Evolutionary conservation across 2,797 vertebrate genomes (phyloP), one percentile per base, ranked within the genome.

Genomic region (Garrulus glandarius): DNA sequence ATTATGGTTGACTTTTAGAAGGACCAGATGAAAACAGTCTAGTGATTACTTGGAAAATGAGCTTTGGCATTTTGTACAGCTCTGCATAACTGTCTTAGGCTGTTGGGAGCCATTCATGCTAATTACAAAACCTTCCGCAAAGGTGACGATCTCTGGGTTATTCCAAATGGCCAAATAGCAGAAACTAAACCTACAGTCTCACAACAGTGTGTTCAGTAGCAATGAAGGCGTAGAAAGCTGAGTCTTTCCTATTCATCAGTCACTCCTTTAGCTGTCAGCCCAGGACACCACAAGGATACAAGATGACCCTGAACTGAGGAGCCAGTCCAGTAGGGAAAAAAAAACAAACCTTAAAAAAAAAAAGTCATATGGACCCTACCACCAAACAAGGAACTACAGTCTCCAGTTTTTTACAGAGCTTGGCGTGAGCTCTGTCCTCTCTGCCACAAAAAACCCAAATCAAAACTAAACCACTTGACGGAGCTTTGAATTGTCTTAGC

Each of bases 281-380:
- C 23, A 74, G 15, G 23, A 74, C 16, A 49, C 32, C 11, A 29
- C 9, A 41, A n/a, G 26, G 4, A 7, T 78, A 13, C 6, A 43
- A 69, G 14, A 8, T 57, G 20, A 44, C 15, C 32, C 19, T 30
- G 17, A 24, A 24, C 13, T 30, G 22, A 60, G 21, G 5, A 80
- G 11, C 20, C 14, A 32, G 6, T 32, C 15, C 34, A 63, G n/a
- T 19, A 37, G 15, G 8, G 23, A 3, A 39, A 29, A 57, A 57
- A 27, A 32, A 41, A 3, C 39, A 55, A 12, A 16, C 15, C 27
- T 27, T 5, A 53, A 22, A 9, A 12, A 24, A 24, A 20, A 20
- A 7, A 17, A 13, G 26, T 34, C 6, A 11, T 3, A 3, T n/a
- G 11, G 3, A 4, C 3, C 24, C 18, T 30, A 27, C 24, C 24